Evolutionary conservation across 2,888 invertebrate species (phyloP).

Genomic region (Neocrepidodera transversa): DNA sequence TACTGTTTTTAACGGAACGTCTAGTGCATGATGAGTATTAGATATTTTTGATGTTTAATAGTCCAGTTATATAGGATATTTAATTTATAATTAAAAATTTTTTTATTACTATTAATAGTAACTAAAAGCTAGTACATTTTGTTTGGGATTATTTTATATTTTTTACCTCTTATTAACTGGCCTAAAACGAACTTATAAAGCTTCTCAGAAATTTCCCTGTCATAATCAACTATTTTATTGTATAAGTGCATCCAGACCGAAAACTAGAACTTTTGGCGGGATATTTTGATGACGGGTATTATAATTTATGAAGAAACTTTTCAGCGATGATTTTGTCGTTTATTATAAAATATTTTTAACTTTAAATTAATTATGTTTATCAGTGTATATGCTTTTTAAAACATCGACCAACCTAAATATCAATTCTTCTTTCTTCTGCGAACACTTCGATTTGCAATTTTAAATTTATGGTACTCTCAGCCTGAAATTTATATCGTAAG

Average conservation of each 20-base stretch:
- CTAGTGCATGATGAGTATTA: conserved; percentile 25
- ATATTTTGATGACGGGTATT: background rate
- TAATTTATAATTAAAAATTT: background rate
- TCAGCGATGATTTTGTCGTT: background rate
- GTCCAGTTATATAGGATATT: background rate
- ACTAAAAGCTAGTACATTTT: background rate
- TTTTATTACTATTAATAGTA: background rate
- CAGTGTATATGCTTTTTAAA: too few species aligned
- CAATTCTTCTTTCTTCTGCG: background rate
- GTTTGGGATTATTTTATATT: background rate
- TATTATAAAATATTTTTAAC: too few species aligned
- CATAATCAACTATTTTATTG: conserved; percentile 15
- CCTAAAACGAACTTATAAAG: background rate
- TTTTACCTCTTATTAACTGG: background rate
- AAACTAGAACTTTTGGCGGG: background rate
- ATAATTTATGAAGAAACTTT: background rate
- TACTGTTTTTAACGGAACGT: conserved; percentile 33
- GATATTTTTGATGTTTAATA: conserved; percentile 2
- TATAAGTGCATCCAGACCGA: background rate
- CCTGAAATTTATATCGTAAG: background rate
- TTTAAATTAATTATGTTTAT: too few species aligned
- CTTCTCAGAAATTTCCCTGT: conserved; percentile 4
- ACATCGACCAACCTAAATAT: too few species aligned
- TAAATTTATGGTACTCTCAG: background rate
- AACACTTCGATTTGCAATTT: background rate